Percentiles rank a stretch among this genome's conserved stretches.
phyloP scores from a whole-genome alignment of 2,888 invertebrate species.

The Carterocephalus palaemon region DNA sequence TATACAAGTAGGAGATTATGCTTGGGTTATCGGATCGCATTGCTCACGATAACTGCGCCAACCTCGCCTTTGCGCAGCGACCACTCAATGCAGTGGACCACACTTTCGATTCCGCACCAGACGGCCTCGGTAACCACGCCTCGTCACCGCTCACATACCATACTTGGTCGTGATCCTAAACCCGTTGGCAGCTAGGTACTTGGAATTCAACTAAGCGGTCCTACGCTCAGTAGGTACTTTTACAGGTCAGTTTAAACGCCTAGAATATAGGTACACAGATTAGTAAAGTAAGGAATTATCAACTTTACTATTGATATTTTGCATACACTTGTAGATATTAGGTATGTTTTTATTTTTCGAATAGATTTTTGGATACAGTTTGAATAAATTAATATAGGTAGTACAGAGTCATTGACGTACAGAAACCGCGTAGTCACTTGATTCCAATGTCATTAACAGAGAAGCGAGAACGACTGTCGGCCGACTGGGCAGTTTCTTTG shows the following conservation, averaged over 20 bases:
- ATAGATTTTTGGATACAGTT: no score
- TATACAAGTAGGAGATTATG: no score
- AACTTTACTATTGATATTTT: no score
- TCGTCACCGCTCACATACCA: slow-evolving; percentile 66
- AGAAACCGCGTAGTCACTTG: slow-evolving; percentile 30
- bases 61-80: slow-evolving; percentile 25
- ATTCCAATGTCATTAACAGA: slow-evolving; percentile 25
- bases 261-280: slow-evolving; percentile 23
- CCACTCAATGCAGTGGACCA: slow-evolving; percentile 21
- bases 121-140: slow-evolving; percentile 45
- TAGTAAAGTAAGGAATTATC: slow-evolving; percentile 14
- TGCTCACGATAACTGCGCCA: slow-evolving; percentile 33
- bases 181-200: slow-evolving; percentile 46
- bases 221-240: slow-evolving; percentile 14
- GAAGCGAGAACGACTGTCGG: slow-evolving; percentile 26
- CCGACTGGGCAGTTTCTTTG: slow-evolving; percentile 45
- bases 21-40: slow-evolving; percentile 9
- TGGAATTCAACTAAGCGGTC: slow-evolving; percentile 15
- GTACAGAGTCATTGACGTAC: slow-evolving; percentile 10
- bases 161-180: slow-evolving; percentile 65
- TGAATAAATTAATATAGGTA: no score
- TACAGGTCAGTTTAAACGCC: slow-evolving; percentile 27
- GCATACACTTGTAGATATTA: no score
- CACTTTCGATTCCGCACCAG: slow-evolving; percentile 66
- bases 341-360: no score